These are phyloP conservation scores for Mizuhopecten yessoensis DNA, from an alignment of 1,140 invertebrate species.

Conservation along the genomic window DNA sequence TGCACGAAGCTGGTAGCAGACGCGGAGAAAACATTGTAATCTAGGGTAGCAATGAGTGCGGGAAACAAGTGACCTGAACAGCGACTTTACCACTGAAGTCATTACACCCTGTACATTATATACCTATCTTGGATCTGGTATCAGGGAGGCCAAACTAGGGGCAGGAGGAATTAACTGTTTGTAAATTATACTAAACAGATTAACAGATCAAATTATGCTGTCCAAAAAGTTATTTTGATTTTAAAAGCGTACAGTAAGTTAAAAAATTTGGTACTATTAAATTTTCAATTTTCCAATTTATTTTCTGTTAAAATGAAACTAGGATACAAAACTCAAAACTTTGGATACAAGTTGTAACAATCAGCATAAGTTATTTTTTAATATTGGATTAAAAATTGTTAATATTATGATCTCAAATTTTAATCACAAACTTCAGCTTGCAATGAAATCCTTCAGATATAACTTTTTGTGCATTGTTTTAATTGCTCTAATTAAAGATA, in stretches of 20 bases:
- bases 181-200: neutral
- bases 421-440: neutral
- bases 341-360: too few relatives aligned
- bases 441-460: neutral
- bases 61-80: neutral
- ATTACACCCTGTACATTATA: constrained; percentile 22
- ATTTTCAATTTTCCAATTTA: too few relatives aligned
- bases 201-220: too few relatives aligned
- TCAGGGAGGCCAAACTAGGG: neutral
- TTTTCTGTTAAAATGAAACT: too few relatives aligned
- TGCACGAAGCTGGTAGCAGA: constrained; percentile 21
- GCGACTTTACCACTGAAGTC: neutral
- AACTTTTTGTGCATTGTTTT: neutral
- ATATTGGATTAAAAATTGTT: too few relatives aligned
- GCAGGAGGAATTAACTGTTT: neutral
- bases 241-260: too few relatives aligned
- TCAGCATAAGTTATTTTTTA: too few relatives aligned
- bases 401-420: neutral
- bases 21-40: neutral
- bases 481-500: neutral
- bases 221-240: too few relatives aligned
- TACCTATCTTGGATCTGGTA: neutral
- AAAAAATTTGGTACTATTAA: too few relatives aligned
- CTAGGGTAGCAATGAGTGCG: constrained; percentile 18
- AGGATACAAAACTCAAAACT: too few relatives aligned